Evolutionary conservation across 2,797 vertebrate genomes (phyloP).

Genomic region (Propithecus perrieri): DNA sequence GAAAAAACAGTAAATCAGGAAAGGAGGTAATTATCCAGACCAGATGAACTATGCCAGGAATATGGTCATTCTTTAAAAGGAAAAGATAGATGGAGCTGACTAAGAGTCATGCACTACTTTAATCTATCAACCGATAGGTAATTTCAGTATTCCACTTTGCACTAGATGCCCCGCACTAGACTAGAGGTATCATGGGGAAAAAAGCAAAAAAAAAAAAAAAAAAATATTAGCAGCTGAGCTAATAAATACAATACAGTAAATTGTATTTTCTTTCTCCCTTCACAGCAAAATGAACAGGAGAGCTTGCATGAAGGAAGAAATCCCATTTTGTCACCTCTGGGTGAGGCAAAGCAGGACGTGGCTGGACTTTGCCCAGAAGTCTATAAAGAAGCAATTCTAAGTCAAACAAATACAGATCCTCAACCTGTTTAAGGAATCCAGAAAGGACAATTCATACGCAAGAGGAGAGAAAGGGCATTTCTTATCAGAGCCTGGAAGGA

Average conservation of each 20-base stretch:
- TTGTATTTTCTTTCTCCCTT: constrained; percentile 52
- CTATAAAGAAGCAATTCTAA: constrained; percentile 86
- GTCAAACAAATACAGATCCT: constrained; percentile 89
- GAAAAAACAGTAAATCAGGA: not conserved
- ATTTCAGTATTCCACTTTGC: constrained; percentile 13
- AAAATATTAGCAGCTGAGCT: not conserved
- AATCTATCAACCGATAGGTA: not conserved
- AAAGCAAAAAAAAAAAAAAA: not conserved
- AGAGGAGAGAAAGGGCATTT: not conserved
- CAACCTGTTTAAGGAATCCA: not conserved
- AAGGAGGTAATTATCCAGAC: constrained; percentile 48
- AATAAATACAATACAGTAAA: not conserved
- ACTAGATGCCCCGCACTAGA: not conserved
- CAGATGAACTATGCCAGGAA: not conserved
- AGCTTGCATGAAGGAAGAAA: constrained; percentile 89
- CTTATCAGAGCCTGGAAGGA: not conserved
- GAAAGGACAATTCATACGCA: not conserved
- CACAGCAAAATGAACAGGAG: constrained; percentile 89
- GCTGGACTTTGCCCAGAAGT: constrained; percentile 89
- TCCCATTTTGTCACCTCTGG: constrained; percentile 89
- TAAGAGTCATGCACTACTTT: not conserved
- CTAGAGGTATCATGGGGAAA: not conserved
- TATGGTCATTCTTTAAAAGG: not conserved
- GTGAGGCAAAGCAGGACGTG: constrained; percentile 89
- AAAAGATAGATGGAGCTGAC: not conserved